phyloP scores from a whole-genome alignment of 2,797 vertebrate species.

The Coendou prehensilis region DNA sequence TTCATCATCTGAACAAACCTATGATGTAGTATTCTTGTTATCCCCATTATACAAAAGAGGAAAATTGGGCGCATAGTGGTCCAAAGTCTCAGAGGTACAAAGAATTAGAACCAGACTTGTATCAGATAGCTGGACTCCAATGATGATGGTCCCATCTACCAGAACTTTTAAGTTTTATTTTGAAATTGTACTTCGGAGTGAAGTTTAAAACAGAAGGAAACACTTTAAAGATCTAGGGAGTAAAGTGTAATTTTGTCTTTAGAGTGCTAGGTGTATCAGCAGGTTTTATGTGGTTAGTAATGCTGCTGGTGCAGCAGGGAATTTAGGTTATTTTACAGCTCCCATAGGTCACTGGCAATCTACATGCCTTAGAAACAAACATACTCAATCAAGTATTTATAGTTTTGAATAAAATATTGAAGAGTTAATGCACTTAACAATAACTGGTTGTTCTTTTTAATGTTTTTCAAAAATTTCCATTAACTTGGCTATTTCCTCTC shows the following conservation, averaged over 20 bases:
- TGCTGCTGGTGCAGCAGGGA: background rate
- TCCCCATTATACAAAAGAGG: background rate
- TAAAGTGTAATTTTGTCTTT: background rate
- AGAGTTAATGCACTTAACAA: background rate
- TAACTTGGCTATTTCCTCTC: background rate
- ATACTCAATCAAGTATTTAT: background rate
- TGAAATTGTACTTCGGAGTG: background rate
- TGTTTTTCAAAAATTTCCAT: background rate
- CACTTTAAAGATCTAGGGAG: background rate
- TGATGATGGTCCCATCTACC: too few species aligned
- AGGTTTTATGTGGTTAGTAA: background rate
- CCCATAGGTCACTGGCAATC: background rate
- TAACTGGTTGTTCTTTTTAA: background rate
- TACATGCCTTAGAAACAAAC: background rate
- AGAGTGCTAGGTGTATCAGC: background rate
- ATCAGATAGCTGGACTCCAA: background rate
- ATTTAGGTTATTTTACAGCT: background rate
- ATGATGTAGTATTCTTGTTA: background rate
- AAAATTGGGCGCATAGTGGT: background rate
- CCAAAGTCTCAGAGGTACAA: background rate
- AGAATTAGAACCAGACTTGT: background rate
- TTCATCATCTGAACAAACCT: background rate
- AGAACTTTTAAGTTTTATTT: background rate
- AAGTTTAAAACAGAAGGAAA: slow-evolving; percentile 23
- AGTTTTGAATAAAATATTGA: background rate